Percentiles rank a stretch among this genome's conserved stretches.
These are phyloP conservation scores for Rhyzopertha dominica DNA, from an alignment of 1,140 invertebrate genomes.

Conservation along the genomic window DNA sequence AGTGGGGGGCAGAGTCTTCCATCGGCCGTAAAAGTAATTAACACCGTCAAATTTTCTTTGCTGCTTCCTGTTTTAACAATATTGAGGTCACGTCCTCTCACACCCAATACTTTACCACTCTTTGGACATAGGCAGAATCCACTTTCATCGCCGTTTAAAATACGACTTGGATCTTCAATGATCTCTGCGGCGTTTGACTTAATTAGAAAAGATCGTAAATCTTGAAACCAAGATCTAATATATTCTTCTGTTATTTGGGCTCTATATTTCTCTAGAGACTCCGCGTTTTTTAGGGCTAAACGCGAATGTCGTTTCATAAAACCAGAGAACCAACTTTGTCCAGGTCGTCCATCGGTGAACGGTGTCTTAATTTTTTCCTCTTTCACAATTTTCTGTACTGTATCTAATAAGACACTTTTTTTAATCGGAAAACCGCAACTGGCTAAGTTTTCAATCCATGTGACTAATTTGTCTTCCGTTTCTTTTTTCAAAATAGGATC, in stretches of 20 bases:
- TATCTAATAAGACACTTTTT: no score
- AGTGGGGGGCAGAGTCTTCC: background rate
- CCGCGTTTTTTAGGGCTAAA: constrained; percentile 5
- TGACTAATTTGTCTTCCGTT: constrained; percentile 9
- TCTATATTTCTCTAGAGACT: background rate
- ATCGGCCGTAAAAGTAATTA: constrained; percentile 1
- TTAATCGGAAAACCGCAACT: no score
- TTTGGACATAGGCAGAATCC: constrained; percentile 25
- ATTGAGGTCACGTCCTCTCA: constrained; percentile 33
- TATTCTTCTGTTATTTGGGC: constrained; percentile 1
- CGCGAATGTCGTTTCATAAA: constrained; percentile 16
- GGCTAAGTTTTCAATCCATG: no score
- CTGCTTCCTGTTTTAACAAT: constrained; percentile 24
- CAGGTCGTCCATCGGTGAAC: constrained; percentile 18
- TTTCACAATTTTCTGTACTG: no score
- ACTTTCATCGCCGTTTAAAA: constrained; percentile 30
- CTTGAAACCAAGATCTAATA: constrained; percentile 1
- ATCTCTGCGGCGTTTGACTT: no score
- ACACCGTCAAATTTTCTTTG: constrained; percentile 26
- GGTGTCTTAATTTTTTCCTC: constrained; percentile 17
- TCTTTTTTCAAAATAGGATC: background rate
- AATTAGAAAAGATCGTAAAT: constrained; percentile 6
- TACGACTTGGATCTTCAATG: constrained; percentile 12
- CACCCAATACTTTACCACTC: constrained; percentile 22
- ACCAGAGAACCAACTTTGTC: constrained; percentile 16